A percentile compares a stretch with the other conserved stretches of the same genome.
Conservation (phyloP, 2,797 vertebrate species). For the Clarias pachynema region DNA sequence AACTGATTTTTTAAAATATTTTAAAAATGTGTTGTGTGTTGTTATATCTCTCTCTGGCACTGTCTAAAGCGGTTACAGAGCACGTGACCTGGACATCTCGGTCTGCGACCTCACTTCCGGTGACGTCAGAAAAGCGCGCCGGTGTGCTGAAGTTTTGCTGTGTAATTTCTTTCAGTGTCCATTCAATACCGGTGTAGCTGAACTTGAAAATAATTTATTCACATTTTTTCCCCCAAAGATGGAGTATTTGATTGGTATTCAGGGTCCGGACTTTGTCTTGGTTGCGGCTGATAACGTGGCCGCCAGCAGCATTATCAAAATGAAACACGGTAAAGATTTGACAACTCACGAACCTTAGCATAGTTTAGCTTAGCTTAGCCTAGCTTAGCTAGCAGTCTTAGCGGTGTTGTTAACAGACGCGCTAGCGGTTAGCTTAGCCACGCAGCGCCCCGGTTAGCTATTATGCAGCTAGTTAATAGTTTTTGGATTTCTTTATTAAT, state of each 20-base stretch:
- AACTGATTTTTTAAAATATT: background rate
- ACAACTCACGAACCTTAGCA: conserved; percentile 27
- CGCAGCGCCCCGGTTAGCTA: background rate
- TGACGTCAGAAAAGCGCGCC: conserved; percentile 58
- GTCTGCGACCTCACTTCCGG: background rate
- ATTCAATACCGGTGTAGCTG: background rate
- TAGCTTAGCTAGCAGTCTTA: conserved; percentile 1
- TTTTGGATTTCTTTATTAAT: background rate
- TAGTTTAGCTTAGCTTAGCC: background rate
- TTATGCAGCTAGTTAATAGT: background rate
- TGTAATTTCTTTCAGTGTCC: conserved; percentile 70
- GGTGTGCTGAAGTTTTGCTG: conserved; percentile 74
- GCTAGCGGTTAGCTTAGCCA: conserved; percentile 10
- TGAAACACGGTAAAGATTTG: conserved; percentile 88
- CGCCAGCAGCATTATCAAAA: conserved; percentile 91
- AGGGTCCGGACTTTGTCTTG: conserved; percentile 89
- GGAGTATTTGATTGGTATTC: conserved; percentile 97
- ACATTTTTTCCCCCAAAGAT: conserved; percentile 62
- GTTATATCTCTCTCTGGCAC: background rate
- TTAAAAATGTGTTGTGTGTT: too few relatives aligned
- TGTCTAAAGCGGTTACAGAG: background rate
- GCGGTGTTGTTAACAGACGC: background rate
- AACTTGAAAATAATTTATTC: too few relatives aligned
- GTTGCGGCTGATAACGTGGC: conserved; percentile 92
- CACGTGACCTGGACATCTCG: conserved; percentile 44